Evolutionary conservation across 2,888 invertebrate species (phyloP), one percentile per base, ranked within the genome.

Genomic region (Trachelus tabidus): DNA sequence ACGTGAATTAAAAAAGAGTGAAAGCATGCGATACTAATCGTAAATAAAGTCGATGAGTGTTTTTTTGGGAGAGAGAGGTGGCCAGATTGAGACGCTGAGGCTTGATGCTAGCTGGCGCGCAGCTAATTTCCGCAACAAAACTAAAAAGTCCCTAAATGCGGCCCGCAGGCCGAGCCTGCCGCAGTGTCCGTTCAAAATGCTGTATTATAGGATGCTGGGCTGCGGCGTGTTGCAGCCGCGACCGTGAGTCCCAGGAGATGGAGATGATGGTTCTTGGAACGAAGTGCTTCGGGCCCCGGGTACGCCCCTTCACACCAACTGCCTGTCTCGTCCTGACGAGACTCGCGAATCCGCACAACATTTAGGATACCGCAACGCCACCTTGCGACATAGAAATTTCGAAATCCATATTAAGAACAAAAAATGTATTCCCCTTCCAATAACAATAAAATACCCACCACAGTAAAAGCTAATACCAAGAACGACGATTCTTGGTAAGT

Each of bases 91-190:
- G 56, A 56, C 56, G 56, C 56, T 9, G 56, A 9, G 23, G 56
- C 23, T 23, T 23, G 56, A 56, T 56, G 23, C 56, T 56, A 56
- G 56, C 23, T 23, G 56, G 56, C 33, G 12, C 56, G 68, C 12
- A 75, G 75, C 75, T 75, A 75, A 75, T 75, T 75, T 75, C 33
- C 31, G 56, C 56, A 75, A 75, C 31, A 40, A 75, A 56, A 34
- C 33, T 15, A 56, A 56, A 30, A 56, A 75, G 15, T 40, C 23
- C 11, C 34, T 56, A 56, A 75, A 75, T 40, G 75, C 34, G 3
- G 68, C 12, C 34, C n/a, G 34, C 68, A 12, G 35, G 68, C 23
- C n/a, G 33, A 75, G 68, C n/a, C 34, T 34, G 68, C 33, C 68
- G 33, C 34, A 23, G 23, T 56, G 56, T 23, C 56, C 23, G 56